Percentiles rank a stretch among this genome's conserved stretches.
phyloP scores from a whole-genome alignment of 2,113 vertebrate genomes.

The Scolopax mira region DNA sequence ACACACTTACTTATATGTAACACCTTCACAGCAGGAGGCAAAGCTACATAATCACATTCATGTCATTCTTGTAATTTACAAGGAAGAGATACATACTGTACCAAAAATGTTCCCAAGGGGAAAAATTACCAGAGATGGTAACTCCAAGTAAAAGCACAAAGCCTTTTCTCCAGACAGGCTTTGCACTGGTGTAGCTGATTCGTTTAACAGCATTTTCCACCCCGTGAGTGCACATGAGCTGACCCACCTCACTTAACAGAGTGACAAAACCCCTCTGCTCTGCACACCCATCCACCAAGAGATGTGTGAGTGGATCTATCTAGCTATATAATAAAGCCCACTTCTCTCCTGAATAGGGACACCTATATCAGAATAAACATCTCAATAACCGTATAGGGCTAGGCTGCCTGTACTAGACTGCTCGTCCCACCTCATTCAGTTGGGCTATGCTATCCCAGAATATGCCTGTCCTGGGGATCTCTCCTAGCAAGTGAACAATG shows the following conservation, averaged over 20 bases:
- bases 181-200: neutral
- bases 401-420: neutral
- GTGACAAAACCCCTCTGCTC: neutral
- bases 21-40: neutral
- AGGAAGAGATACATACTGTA: neutral
- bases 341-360: neutral
- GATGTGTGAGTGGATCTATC: neutral
- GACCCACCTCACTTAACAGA: neutral
- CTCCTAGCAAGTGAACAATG: rapidly evolving
- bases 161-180: neutral
- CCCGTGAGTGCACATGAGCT: rapidly evolving
- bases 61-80: neutral
- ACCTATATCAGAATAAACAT: neutral
- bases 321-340: neutral
- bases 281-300: neutral
- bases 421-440: neutral
- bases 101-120: neutral
- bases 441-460: neutral
- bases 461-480: rapidly evolving
- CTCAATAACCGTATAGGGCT: neutral
- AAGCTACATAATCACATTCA: neutral
- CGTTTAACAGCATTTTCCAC: neutral
- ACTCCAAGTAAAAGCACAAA: neutral
- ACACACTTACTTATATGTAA: neutral
- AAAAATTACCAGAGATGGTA: neutral